Evolutionary conservation across 37 sponge, comb jelly and placozoan genomes (phyloP), one percentile per base, ranked within the genome.

Genomic region (Diacarnus erythraeanus): DNA sequence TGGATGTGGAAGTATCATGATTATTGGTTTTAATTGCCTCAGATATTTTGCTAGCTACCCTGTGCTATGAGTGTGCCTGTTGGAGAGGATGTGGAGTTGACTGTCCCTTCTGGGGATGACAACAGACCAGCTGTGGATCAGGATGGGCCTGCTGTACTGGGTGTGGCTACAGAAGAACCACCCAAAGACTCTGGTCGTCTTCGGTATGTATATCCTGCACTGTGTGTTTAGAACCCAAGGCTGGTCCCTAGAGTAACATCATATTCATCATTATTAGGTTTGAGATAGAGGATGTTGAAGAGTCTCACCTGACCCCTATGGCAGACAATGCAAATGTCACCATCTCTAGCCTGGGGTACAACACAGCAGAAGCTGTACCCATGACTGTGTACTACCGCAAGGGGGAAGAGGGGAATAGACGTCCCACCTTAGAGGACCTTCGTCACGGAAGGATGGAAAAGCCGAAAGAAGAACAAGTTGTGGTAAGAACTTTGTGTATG

Each of bases 341-440:
- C 23, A 71, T 74, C 47, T 40, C 65, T 54, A 84, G 54, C n/a
- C 43, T 83, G 65, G 81, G 81, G 33, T 86, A 91, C 80, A 68
- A 71, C 57, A 93, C 94, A 3, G 70, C 86, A 6, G 94, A 93
- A 42, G 91, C 87, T 10, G 84, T 90, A 4, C 94, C 94, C 22
- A 89, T 66, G 79, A 86, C 91, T 0, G 68, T 78, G 21, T 81
- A 87, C 71, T 93, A 93, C 74, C 78, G 87, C 0, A 26, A 80
- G 30, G 67, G 23, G 56, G 71, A n/a, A 0, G 77, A 75, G 35
- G 83, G 71, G 0, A 51, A 68, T 0, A 30, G 57, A 17, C 72
- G 94, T 51, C 94, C 94, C 59, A 72, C 91, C 18, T 75, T 93
- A 35, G 86, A 77, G 26, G 63, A 86, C 71, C 91, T 93, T 25